Evolutionary conservation across 2,113 vertebrate genomes (phyloP).

Genomic region (Copsychus sechellarum): DNA sequence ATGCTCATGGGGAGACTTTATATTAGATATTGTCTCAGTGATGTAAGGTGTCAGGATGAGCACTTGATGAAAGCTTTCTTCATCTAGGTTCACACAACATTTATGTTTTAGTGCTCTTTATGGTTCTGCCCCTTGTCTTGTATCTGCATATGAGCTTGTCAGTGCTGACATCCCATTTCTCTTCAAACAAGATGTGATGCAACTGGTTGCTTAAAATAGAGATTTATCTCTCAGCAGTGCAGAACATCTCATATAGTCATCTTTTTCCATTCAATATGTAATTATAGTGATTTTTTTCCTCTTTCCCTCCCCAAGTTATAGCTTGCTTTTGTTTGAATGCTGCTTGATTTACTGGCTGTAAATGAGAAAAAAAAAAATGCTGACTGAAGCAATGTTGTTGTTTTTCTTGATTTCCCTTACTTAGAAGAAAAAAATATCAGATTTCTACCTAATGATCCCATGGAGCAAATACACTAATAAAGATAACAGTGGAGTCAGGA

Average conservation of each 20-base stretch:
- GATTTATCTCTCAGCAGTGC: background rate
- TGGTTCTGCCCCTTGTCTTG: background rate
- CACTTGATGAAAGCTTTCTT: background rate
- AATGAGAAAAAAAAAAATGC: slow-evolving; percentile 18
- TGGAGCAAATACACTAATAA: slow-evolving; percentile 16
- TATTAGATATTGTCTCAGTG: background rate
- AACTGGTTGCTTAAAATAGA: background rate
- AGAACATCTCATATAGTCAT: background rate
- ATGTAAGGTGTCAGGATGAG: background rate
- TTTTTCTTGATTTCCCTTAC: background rate
- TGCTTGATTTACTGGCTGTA: background rate
- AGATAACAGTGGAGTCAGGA: slow-evolving; percentile 40
- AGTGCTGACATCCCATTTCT: background rate
- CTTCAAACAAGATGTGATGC: background rate
- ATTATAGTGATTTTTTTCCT: background rate
- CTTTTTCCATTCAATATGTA: background rate
- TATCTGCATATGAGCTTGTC: background rate
- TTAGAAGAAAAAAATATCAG: background rate
- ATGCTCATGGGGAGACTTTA: background rate
- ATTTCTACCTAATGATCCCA: background rate
- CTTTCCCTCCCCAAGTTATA: background rate
- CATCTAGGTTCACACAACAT: background rate
- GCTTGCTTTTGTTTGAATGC: slow-evolving; percentile 3
- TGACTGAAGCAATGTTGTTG: slow-evolving; percentile 16
- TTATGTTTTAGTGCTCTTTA: background rate